Evolutionary conservation across 1,140 invertebrate species (phyloP), one percentile per base, ranked within the genome.

Genomic region (Phthorimaea operculella): DNA sequence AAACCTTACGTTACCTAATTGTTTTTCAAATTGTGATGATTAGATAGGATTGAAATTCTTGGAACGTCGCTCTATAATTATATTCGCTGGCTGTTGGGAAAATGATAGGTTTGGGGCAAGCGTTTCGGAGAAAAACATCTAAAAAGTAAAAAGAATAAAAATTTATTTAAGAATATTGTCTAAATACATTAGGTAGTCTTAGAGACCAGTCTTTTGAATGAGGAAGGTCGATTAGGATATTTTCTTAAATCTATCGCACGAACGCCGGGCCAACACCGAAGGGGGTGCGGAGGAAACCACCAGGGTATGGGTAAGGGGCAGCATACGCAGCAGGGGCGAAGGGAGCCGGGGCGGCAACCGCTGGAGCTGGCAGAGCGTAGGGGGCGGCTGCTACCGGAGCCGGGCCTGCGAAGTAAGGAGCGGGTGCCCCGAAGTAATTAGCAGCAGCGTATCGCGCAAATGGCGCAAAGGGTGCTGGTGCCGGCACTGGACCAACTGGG

Each of bases 161-260:
- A 12, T 39, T 2, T n/a, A 39, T 39, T 39, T 39, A 39, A 12
- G 21, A 39, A 39, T 39, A 39, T 39, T 28, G 10, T n/a, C 36
- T 39, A 39, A 39, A 39, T n/a, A 39, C 10, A 39, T 12, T 39
- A 4, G 8, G 36, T 39, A 39, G 36, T 39, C 36, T 39, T 39
- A 12, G 36, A 39, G 36, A 53, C n/a, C 72, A 67, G 70, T 76
- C 69, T 73, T 75, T 71, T 64, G 39, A 36, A 51, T 28, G 49
- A 76, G 74, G 72, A 83, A 78, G 76, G 74, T 70, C 70, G 15
- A 59, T 66, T 61, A 64, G 54, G 60, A 59, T 64, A 55, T 78
- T 77, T 62, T 69, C 66, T 80, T 68, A 61, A 79, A 70, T 76
- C 80, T 84, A 84, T 76, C 81, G 79, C 49, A 84, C 79, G 61